Base-by-base conservation (phyloP, 2,113 vertebrate genomes). In the Oncorhynchus tshawytscha region DNA sequence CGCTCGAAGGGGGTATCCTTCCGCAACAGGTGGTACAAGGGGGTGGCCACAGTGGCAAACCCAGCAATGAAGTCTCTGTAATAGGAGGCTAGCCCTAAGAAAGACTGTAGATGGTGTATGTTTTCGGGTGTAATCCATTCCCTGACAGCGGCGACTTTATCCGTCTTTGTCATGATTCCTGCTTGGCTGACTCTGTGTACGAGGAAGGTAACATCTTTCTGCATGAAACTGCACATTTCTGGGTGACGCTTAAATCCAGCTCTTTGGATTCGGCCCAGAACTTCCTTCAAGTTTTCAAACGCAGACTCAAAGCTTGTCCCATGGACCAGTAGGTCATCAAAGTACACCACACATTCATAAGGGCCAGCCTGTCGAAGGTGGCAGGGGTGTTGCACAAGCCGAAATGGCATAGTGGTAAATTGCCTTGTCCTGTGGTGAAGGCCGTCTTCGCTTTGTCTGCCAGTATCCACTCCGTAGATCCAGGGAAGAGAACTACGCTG, bases 311-410 rank as follows among this genome's bases (percentile, higher is more conserved):
- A 7, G 34, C 34, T 34, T 34, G 34, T 34, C 34, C 5, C 34
- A 34, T 62, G 71, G 24, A 72, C 71, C 25, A 62, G 54, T 27
- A 62, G 31, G 29, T 73, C n/a, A 29, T 73, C 49, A 1, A 73
- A 57, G 31, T 64, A 64, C 3, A 64, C 12, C 20, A 64, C 12
- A 34, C 59, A 65, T 45, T 5, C 12, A 73, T 73, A 7, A 48
- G 20, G 31, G 31, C 31, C 5, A 31, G 31, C 24, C 57, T 11
- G 20, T 62, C 20, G 24, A 73, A 65, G 13, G 72, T 65, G 16
- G 54, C 16, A 20, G 34, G 6, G 34, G 34, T 2, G 1, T 27
- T 66, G 64, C 64, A 66, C 16, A 66, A 20, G 64, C 25, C 25
- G 9, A 66, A 66, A 27, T 25, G 24, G 24, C 11, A 20, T 25